Percentiles rank a stretch among this genome's conserved stretches.
These are phyloP conservation scores for Meleagris gallopavo DNA, from an alignment of 2,113 vertebrate genomes.

Conservation along the genomic window DNA sequence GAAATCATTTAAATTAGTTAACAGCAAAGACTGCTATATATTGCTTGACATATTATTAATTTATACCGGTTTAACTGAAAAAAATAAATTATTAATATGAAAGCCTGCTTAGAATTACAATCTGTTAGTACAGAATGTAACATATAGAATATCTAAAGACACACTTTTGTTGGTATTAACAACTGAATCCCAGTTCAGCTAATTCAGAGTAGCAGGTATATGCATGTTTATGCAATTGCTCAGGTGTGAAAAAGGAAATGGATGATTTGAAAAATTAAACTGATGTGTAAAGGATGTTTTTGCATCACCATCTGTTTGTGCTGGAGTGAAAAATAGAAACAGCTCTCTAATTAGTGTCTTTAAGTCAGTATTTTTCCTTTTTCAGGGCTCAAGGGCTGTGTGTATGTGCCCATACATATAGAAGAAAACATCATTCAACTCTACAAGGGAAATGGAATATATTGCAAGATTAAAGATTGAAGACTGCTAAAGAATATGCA, in stretches of 20 bases:
- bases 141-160: background rate
- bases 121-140: background rate
- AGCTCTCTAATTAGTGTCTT: background rate
- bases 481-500: background rate
- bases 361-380: background rate
- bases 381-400: background rate
- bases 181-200: background rate
- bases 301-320: background rate
- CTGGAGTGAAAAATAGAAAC: background rate
- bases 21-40: background rate
- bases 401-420: too few species aligned
- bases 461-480: background rate
- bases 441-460: background rate
- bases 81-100: background rate
- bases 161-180: background rate
- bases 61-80: background rate
- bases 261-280: background rate
- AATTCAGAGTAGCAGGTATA: background rate
- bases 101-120: background rate
- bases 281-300: background rate
- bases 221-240: background rate
- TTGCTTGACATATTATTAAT: background rate
- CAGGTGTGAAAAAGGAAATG: background rate
- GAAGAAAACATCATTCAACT: background rate
- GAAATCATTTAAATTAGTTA: background rate